Percentiles rank a stretch among this genome's conserved stretches.
Evolutionary conservation across 1,140 invertebrate species (phyloP).

Genomic region (Monochamus saltuarius): DNA sequence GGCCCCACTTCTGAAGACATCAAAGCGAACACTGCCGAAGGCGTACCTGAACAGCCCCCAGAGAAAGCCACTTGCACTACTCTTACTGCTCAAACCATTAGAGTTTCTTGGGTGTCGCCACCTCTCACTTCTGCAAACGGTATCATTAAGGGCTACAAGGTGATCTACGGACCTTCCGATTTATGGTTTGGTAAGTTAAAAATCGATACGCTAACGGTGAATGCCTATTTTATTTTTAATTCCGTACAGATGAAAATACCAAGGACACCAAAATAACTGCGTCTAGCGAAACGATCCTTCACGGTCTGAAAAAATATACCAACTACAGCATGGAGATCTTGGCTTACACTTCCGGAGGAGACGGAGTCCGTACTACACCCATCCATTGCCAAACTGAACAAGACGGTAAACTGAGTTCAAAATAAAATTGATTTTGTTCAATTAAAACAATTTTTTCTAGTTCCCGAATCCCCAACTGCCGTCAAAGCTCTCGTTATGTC

Average conservation of each 20-base stretch:
- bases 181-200: constrained; percentile 82
- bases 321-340: constrained; percentile 97
- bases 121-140: constrained; percentile 88
- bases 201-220: neutral
- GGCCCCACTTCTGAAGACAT: constrained; percentile 88
- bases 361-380: constrained; percentile 86
- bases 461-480: constrained; percentile 87
- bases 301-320: constrained; percentile 91
- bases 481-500: constrained; percentile 93
- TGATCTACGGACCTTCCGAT: constrained; percentile 90
- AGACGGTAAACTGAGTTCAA: constrained; percentile 68
- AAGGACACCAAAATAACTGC: constrained; percentile 90
- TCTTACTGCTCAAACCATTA: constrained; percentile 88
- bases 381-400: constrained; percentile 95
- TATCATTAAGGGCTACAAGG: constrained; percentile 94
- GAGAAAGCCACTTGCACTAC: constrained; percentile 89
- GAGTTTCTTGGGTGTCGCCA: constrained; percentile 90
- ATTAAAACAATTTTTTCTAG: constrained; percentile 56
- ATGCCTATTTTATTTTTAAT: constrained; percentile 17
- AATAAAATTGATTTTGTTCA: neutral
- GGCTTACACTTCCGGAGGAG: constrained; percentile 93
- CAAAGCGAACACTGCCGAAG: constrained; percentile 89
- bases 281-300: constrained; percentile 88
- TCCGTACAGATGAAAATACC: constrained; percentile 77
- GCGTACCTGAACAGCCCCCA: constrained; percentile 89